Percentiles rank a stretch among this genome's conserved stretches.
phyloP scores from a whole-genome alignment of 2,888 invertebrate species.

The Cremastinae sp. region DNA sequence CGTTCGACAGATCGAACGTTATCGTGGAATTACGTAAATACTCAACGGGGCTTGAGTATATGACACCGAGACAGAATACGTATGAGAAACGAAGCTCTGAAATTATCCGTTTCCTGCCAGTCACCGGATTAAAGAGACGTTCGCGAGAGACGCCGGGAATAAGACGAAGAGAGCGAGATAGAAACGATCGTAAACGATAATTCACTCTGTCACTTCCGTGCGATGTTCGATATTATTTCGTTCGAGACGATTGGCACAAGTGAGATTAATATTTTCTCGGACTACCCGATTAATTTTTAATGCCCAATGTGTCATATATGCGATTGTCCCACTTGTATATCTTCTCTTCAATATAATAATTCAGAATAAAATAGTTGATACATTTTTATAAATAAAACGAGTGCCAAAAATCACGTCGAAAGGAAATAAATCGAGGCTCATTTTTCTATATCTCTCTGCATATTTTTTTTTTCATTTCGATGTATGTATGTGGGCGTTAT shows the following conservation, averaged over 20 bases:
- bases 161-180: neutral
- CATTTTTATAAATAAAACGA: too few species aligned
- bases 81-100: constrained; percentile 60
- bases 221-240: constrained; percentile 2
- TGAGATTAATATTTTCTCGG: neutral
- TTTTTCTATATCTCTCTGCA: too few species aligned
- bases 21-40: constrained; percentile 71
- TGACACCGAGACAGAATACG: constrained; percentile 67
- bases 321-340: neutral
- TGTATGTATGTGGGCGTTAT: too few species aligned
- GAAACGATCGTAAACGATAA: constrained; percentile 1
- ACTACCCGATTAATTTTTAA: neutral
- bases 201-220: neutral
- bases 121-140: constrained; percentile 38
- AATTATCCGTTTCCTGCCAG: constrained; percentile 73
- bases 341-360: too few species aligned
- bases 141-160: neutral
- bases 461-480: too few species aligned
- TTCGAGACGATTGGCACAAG: neutral
- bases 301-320: neutral
- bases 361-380: too few species aligned
- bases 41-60: constrained; percentile 62
- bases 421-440: too few species aligned
- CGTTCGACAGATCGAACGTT: constrained; percentile 56
- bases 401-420: too few species aligned